Evolutionary conservation across 2,797 vertebrate species (phyloP).

Genomic region (Pangasius mekongensis): DNA sequence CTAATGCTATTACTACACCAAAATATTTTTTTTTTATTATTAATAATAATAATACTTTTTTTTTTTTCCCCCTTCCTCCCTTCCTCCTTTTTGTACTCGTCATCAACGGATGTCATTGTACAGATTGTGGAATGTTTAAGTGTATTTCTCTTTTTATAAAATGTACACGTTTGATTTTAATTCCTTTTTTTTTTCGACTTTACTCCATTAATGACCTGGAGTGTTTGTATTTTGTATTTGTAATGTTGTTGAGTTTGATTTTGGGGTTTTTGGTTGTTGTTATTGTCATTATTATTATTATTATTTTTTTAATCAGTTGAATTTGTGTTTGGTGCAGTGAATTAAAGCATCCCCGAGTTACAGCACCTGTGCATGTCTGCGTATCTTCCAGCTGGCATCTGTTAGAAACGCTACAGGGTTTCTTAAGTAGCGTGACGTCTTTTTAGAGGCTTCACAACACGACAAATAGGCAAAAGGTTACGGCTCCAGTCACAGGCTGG

Average conservation of each 20-base stretch:
- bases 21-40: constrained; percentile 62
- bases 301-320: constrained; percentile 7
- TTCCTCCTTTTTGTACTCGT: constrained; percentile 77
- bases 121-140: constrained; percentile 86
- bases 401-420: not conserved
- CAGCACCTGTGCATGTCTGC: constrained; percentile 6
- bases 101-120: constrained; percentile 85
- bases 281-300: too few relatives aligned
- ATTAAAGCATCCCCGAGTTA: constrained; percentile 58
- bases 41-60: not conserved
- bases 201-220: not conserved
- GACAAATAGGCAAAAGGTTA: not conserved
- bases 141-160: constrained; percentile 76
- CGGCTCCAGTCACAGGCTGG: not conserved
- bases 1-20: constrained; percentile 77
- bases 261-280: constrained; percentile 6
- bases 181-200: constrained; percentile 64
- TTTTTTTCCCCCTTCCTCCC: not conserved
- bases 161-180: constrained; percentile 64
- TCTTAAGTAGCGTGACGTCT: not conserved
- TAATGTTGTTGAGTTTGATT: constrained; percentile 20
- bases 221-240: constrained; percentile 42
- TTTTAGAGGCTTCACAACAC: not conserved
- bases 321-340: constrained; percentile 70
- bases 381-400: not conserved